phyloP scores from a whole-genome alignment of 2,888 invertebrate species.

The Nomada flava region DNA sequence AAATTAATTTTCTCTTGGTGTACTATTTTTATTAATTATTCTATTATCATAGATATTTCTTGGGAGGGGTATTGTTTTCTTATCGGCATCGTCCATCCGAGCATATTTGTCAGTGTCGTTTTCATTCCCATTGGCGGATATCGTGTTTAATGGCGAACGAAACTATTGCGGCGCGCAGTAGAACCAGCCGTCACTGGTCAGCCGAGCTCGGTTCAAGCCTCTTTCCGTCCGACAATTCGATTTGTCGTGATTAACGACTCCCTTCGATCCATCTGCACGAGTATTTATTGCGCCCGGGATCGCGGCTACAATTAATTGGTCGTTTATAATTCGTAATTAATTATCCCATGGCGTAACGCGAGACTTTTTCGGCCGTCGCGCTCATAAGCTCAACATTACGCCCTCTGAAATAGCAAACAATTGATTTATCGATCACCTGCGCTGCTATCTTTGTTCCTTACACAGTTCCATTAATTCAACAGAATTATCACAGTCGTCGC shows the following conservation, averaged over 20 bases:
- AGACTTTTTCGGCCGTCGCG: slow-evolving; percentile 20
- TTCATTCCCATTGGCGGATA: slow-evolving; percentile 27
- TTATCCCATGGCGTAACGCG: slow-evolving; percentile 26
- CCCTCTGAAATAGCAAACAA: background rate
- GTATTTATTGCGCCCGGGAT: slow-evolving; percentile 47
- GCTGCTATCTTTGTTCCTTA: too few relatives aligned
- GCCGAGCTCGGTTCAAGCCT: slow-evolving; percentile 9
- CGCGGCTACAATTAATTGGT: slow-evolving; percentile 45
- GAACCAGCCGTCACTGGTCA: slow-evolving; percentile 39
- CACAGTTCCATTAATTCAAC: too few relatives aligned
- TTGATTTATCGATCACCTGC: background rate
- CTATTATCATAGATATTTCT: background rate
- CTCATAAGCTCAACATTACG: slow-evolving; percentile 4
- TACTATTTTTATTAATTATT: background rate
- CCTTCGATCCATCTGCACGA: slow-evolving; percentile 37
- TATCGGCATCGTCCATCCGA: background rate
- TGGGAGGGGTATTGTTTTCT: background rate
- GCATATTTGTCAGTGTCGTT: slow-evolving; percentile 18
- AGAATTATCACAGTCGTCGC: too few relatives aligned
- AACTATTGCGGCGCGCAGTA: slow-evolving; percentile 54
- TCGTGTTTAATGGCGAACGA: slow-evolving; percentile 69
- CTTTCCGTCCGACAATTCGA: slow-evolving; percentile 46
- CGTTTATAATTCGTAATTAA: slow-evolving; percentile 60
- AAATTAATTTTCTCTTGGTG: too few relatives aligned
- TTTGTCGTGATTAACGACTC: slow-evolving; percentile 50